These are phyloP conservation scores for Dioctria linearis DNA, from an alignment of 2,888 invertebrate species.

Conservation along the genomic window DNA sequence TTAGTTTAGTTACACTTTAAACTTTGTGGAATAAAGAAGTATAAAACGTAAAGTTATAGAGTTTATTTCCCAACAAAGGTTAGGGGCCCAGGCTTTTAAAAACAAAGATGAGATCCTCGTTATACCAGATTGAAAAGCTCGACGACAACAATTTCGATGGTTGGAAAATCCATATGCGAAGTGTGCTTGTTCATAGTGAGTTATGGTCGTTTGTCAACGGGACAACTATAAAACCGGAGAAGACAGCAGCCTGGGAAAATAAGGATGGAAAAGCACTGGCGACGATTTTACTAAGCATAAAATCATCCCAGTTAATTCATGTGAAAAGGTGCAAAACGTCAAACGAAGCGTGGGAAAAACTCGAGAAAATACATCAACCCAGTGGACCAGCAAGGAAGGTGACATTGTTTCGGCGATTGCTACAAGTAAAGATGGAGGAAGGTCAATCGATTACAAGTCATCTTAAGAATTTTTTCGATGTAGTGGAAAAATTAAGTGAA, in stretches of 20 bases:
- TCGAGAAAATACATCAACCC: slow-evolving; percentile 56
- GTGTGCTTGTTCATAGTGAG: slow-evolving; percentile 50
- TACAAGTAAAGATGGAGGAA: slow-evolving; percentile 52
- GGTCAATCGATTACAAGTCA: slow-evolving; percentile 52
- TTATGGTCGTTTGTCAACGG: slow-evolving; percentile 51
- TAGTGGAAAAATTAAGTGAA: slow-evolving; percentile 55
- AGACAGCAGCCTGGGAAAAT: slow-evolving; percentile 9
- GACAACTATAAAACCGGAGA: not conserved
- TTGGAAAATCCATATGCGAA: slow-evolving; percentile 52
- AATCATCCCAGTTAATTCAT: slow-evolving; percentile 58
- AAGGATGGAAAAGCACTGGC: slow-evolving; percentile 59
- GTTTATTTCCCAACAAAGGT: not conserved
- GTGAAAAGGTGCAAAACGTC: slow-evolving; percentile 58
- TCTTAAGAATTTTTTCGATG: slow-evolving; percentile 55
- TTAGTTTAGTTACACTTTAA: no score
- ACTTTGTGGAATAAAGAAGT: no score
- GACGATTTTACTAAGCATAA: slow-evolving; percentile 58
- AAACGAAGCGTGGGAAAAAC: slow-evolving; percentile 53
- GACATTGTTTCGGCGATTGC: slow-evolving; percentile 54
- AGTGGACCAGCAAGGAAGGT: slow-evolving; percentile 58
- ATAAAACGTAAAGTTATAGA: no score
- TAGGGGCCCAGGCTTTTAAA: not conserved
- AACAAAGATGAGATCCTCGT: not conserved
- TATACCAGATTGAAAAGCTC: slow-evolving; percentile 43
- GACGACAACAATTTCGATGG: slow-evolving; percentile 54